Percentiles rank a stretch among this genome's conserved stretches.
Conservation (phyloP, 2,888 invertebrate genomes). For the Drosophila nigricruria region DNA sequence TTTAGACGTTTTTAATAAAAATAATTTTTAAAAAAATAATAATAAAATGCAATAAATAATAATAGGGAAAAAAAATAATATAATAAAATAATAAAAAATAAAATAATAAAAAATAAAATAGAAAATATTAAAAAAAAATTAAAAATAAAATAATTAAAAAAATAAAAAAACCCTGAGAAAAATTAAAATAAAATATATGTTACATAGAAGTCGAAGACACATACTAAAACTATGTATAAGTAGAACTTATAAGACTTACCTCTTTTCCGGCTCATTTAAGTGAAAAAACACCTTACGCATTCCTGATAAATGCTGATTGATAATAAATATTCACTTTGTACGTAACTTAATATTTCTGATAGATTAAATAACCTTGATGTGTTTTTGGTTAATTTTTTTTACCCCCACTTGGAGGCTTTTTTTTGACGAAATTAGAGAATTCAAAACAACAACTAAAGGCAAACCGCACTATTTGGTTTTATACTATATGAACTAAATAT, state of each 20-base stretch:
- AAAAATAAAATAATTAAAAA: too few relatives aligned
- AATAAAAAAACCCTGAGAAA: too few relatives aligned
- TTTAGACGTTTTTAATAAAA: neutral
- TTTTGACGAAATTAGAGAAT: slow-evolving; percentile 26
- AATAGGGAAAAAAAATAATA: neutral
- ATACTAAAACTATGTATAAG: neutral
- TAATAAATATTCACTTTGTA: slow-evolving; percentile 15
- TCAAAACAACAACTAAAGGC: slow-evolving; percentile 17
- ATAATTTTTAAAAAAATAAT: neutral
- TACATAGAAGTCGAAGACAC: too few relatives aligned
- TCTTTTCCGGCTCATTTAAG: neutral
- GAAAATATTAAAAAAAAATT: neutral
- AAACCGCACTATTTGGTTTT: slow-evolving; percentile 29
- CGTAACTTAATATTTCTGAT: slow-evolving; percentile 26
- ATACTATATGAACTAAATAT: slow-evolving; percentile 6
- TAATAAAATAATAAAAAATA: neutral
- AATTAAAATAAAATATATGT: too few relatives aligned
- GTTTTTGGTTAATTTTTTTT: slow-evolving; percentile 23
- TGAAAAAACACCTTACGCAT: slow-evolving; percentile 7
- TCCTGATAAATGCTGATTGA: slow-evolving; percentile 26
- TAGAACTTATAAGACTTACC: neutral
- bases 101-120: neutral
- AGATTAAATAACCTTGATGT: slow-evolving; percentile 56
- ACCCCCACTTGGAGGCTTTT: slow-evolving; percentile 2
- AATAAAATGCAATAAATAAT: neutral